phyloP scores from a whole-genome alignment of 2,797 vertebrate species.

The Alauda arvensis region DNA sequence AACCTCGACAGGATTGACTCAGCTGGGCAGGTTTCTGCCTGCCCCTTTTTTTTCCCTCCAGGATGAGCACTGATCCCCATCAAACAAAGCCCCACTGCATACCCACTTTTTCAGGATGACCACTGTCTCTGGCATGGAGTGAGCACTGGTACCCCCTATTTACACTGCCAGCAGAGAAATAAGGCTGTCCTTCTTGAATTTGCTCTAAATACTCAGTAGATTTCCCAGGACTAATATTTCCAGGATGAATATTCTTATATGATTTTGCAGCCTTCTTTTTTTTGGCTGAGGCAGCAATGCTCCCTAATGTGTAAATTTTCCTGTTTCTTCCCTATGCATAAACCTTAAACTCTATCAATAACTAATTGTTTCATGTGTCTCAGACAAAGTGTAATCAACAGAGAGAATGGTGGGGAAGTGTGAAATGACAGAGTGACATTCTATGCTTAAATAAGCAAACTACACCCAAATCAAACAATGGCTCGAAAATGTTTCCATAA shows the following conservation, averaged over 20 bases:
- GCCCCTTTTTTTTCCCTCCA: not conserved
- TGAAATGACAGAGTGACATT: conserved; percentile 59
- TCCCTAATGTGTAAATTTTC: not conserved
- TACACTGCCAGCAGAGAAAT: not conserved
- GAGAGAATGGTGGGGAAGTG: conserved; percentile 38
- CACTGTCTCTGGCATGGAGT: rapidly evolving
- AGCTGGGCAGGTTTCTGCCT: not conserved
- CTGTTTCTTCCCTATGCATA: not conserved
- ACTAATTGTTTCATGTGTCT: conserved; percentile 37
- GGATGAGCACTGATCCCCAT: not conserved
- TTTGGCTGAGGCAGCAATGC: not conserved
- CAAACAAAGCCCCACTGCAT: not conserved
- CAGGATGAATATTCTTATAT: not conserved
- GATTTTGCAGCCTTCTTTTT: not conserved
- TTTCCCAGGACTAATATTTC: not conserved
- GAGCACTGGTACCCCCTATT: not conserved
- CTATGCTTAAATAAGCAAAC: conserved; percentile 62
- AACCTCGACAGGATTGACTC: not conserved
- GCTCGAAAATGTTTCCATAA: conserved; percentile 37
- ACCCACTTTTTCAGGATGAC: not conserved
- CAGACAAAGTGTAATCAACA: conserved; percentile 50
- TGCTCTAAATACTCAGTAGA: not conserved
- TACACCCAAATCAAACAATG: conserved; percentile 46
- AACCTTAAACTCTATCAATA: conserved; percentile 37
- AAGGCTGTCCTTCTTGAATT: not conserved